phyloP scores from a whole-genome alignment of 2,888 invertebrate genomes.

The Drosophila aldrichi region DNA sequence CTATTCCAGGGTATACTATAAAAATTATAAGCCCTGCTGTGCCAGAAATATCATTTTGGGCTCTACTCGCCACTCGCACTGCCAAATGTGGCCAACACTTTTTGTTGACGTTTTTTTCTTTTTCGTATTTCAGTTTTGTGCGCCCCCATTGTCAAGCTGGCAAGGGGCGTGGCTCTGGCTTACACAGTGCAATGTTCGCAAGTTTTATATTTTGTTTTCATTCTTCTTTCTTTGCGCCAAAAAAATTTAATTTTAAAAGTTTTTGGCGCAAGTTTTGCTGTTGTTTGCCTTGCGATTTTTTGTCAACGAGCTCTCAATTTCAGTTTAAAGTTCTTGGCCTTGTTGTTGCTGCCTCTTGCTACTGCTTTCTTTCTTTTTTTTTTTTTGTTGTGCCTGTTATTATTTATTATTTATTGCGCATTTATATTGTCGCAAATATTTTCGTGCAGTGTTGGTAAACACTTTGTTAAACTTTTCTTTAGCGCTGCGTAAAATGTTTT shows the following conservation, averaged over 20 bases:
- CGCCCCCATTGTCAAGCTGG: constrained; percentile 5
- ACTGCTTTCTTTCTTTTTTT: background rate
- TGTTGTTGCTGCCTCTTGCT: constrained; percentile 3
- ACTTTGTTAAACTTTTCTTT: constrained; percentile 38
- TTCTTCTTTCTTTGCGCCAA: constrained; percentile 14
- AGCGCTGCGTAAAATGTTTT: constrained; percentile 1
- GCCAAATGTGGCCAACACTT: constrained; percentile 33
- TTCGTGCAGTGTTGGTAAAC: constrained; percentile 48
- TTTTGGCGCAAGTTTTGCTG: constrained; percentile 28
- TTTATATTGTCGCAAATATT: constrained; percentile 55
- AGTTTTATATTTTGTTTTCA: constrained; percentile 25
- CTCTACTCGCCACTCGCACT: constrained; percentile 13
- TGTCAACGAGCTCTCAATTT: constrained; percentile 52
- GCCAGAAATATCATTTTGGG: constrained; percentile 38
- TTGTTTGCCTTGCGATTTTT: constrained; percentile 52
- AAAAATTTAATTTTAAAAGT: constrained; percentile 47
- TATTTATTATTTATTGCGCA: constrained; percentile 51
- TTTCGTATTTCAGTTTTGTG: constrained; percentile 14
- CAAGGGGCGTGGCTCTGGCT: background rate
- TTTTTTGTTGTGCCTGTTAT: constrained; percentile 19
- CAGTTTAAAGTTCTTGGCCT: constrained; percentile 46
- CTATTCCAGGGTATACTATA: constrained; percentile 1
- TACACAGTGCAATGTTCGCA: constrained; percentile 49
- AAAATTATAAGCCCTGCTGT: constrained; percentile 15
- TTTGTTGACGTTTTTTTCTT: constrained; percentile 13